A percentile compares a stretch with the other conserved stretches of the same genome.
These are phyloP conservation scores for Odocoileus hemionus DNA, from an alignment of 2,113 vertebrate genomes.

Conservation along the genomic window DNA sequence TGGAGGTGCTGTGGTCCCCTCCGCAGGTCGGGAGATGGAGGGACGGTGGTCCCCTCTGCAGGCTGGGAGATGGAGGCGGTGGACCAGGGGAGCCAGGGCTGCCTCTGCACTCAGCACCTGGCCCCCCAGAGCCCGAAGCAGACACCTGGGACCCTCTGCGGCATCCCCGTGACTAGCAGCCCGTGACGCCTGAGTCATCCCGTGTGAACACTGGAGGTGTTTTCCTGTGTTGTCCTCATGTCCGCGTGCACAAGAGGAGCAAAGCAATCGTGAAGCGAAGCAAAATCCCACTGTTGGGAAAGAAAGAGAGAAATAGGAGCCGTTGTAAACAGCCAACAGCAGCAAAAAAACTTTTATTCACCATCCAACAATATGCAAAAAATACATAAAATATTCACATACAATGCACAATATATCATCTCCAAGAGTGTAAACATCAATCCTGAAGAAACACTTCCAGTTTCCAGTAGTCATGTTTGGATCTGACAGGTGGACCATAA, in stretches of 20 bases:
- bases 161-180: background rate
- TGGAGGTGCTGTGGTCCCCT: rapidly evolving
- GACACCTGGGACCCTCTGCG: rapidly evolving
- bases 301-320: background rate
- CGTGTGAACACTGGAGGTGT: rapidly evolving
- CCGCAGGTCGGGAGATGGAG: rapidly evolving
- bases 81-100: background rate
- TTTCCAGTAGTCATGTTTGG: background rate
- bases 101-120: background rate
- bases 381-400: background rate
- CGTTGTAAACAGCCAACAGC: background rate
- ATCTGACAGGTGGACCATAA: background rate
- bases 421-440: rapidly evolving
- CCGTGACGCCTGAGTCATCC: rapidly evolving
- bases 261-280: background rate
- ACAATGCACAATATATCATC: background rate
- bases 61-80: rapidly evolving
- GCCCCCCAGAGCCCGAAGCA: background rate
- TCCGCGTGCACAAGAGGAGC: rapidly evolving
- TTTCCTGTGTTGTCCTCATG: background rate
- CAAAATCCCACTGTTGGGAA: background rate
- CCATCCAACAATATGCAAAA: background rate
- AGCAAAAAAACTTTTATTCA: too few species aligned
- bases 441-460: background rate
- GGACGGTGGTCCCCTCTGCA: rapidly evolving